These are phyloP conservation scores for Drosophila obscura DNA, from an alignment of 1,140 invertebrate genomes.

Conservation along the genomic window DNA sequence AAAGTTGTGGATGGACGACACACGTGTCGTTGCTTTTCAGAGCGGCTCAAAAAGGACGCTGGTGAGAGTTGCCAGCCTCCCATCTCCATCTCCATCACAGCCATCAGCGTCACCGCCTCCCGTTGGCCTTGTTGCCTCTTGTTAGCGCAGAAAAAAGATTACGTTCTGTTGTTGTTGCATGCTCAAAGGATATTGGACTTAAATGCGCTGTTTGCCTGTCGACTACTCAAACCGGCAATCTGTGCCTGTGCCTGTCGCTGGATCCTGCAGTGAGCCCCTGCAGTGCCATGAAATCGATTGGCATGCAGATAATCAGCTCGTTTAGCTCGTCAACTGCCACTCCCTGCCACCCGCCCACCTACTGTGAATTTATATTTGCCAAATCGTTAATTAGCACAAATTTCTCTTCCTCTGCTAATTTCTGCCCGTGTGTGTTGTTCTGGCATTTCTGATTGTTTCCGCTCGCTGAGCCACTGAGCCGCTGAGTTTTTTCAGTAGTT, in stretches of 20 bases:
- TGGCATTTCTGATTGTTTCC: too few species aligned
- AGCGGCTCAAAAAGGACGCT: conserved; percentile 16
- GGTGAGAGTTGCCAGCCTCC: too few species aligned
- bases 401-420: too few species aligned
- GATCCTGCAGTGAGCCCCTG: conserved; percentile 16
- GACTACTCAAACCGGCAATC: neutral
- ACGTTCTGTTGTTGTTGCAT: conserved; percentile 25
- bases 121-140: conserved; percentile 13
- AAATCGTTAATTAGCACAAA: conserved; percentile 27
- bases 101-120: too few species aligned
- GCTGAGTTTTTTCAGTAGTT: too few species aligned
- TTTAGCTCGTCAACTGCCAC: conserved; percentile 22
- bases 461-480: too few species aligned
- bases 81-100: too few species aligned
- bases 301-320: conserved; percentile 35
- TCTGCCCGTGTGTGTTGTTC: neutral
- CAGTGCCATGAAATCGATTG: conserved; percentile 32
- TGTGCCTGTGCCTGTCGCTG: neutral
- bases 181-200: conserved; percentile 20
- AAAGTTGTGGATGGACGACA: conserved; percentile 51
- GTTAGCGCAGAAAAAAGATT: conserved; percentile 51
- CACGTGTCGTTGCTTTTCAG: conserved; percentile 34
- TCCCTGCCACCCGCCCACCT: conserved; percentile 2
- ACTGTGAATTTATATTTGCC: conserved; percentile 7
- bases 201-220: neutral